phyloP scores from a whole-genome alignment of 2,888 invertebrate genomes.

The Palloptera scutellata region DNA sequence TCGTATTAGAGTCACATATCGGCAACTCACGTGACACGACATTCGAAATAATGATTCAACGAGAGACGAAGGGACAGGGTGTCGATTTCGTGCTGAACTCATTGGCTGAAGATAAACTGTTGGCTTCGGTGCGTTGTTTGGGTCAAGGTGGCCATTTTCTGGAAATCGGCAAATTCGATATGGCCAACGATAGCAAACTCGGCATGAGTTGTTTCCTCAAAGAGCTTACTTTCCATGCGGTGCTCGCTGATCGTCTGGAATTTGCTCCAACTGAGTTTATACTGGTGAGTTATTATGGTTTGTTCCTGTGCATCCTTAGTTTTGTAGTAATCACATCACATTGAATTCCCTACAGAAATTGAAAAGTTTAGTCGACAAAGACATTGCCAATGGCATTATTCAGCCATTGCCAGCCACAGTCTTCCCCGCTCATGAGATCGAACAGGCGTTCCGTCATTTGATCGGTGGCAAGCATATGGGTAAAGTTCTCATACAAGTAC shows the following conservation, averaged over 20 bases:
- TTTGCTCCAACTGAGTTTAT: conserved; percentile 64
- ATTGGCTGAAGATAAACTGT: conserved; percentile 88
- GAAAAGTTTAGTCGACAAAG: conserved; percentile 69
- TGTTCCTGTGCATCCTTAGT: conserved; percentile 68
- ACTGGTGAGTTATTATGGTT: conserved; percentile 40
- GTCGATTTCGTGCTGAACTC: conserved; percentile 94
- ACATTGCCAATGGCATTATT: conserved; percentile 72
- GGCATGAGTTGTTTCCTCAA: conserved; percentile 75
- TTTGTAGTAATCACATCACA: too few relatives aligned
- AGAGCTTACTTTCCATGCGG: conserved; percentile 79
- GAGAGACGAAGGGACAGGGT: conserved; percentile 82
- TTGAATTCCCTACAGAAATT: conserved; percentile 65
- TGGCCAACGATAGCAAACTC: conserved; percentile 72
- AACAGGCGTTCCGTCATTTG: conserved; percentile 75
- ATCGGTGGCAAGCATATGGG: conserved; percentile 81
- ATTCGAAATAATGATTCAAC: conserved; percentile 86
- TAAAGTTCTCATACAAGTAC: conserved; percentile 69
- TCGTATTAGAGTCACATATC: conserved; percentile 70
- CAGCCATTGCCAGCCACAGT: conserved; percentile 73
- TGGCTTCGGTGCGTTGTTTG: conserved; percentile 73
- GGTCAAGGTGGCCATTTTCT: conserved; percentile 74
- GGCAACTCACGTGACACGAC: conserved; percentile 86
- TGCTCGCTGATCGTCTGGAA: conserved; percentile 78
- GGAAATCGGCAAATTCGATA: conserved; percentile 88
- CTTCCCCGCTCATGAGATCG: conserved; percentile 73